Base-by-base conservation (phyloP, 2,888 invertebrate genomes). In the Sphaeridia pumilis region DNA sequence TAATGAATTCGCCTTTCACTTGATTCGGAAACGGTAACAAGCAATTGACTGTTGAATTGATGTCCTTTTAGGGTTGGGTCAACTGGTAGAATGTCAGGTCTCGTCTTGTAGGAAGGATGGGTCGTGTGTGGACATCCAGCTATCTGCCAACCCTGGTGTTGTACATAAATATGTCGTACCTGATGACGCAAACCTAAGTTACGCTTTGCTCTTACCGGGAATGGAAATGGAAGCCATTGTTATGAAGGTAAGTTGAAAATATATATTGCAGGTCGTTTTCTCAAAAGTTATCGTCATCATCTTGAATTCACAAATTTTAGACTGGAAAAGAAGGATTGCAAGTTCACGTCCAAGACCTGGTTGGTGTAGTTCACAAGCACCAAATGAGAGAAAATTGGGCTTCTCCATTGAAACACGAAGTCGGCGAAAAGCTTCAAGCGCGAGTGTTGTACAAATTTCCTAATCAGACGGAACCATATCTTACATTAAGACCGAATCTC, bases 281-380 rank as follows among this genome's bases (percentile, higher is more conserved):
- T n/a, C n/a, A n/a, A n/a, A n/a, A n/a, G n/a, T n/a, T n/a, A n/a
- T n/a, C n/a, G 20, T 43, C 5, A 43, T 46, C 10, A 46, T 46
- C 10, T 46, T 25, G 10, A n/a, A 42, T 26, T 21, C 47, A 35
- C 12, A 14, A 49, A 12, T 20, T 46, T 14, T 44, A 61, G 59
- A 55, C 56, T 3, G 55, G 58, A 27, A 50, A 50, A 28, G 55
- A 49, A 1, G 65, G 65, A 2, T n/a, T 62, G 34, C 58, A 61
- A 52, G 57, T 58, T 12, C 54, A 62, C 51, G 58, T 58, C 25
- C 47, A 60, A 25, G 70, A 71, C 2, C 66, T 71, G 4, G 69
- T 72, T 25, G 74, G 73, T 1, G 75, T 68, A 67, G 70, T 72
- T 12, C 60, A 65, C 38, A 52, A 54, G 22, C 58, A 66, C 49